phyloP scores from a whole-genome alignment of 2,113 vertebrate genomes.

The Centrocercus urophasianus region DNA sequence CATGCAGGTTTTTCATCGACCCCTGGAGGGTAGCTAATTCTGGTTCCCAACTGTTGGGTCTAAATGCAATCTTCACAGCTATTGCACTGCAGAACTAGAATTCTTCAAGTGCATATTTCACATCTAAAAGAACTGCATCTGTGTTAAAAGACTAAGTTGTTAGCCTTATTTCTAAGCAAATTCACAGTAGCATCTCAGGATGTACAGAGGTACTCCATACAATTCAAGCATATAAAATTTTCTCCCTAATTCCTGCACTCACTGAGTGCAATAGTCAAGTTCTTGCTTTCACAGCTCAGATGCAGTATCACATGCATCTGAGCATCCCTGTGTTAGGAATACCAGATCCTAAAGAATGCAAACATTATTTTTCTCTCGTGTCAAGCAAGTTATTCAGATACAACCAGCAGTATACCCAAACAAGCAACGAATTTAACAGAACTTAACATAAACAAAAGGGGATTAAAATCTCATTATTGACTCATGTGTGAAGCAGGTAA shows the following conservation, averaged over 20 bases:
- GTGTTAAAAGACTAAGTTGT: neutral
- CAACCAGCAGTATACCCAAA: neutral
- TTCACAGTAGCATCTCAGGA: neutral
- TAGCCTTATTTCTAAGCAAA: neutral
- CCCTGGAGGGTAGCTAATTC: neutral
- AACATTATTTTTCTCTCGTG: neutral
- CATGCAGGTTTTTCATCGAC: neutral
- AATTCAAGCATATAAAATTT: neutral
- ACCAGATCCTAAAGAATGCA: neutral
- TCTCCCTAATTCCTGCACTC: neutral
- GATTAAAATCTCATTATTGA: neutral
- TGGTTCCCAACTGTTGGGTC: neutral
- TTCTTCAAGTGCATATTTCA: neutral
- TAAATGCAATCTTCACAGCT: neutral
- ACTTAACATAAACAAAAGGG: neutral
- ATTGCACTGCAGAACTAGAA: neutral
- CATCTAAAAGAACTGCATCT: neutral
- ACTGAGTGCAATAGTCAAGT: fast-evolving
- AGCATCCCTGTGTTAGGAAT: neutral
- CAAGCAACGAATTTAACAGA: neutral
- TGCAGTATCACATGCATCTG: neutral
- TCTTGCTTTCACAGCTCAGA: neutral
- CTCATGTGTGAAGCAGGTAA: neutral
- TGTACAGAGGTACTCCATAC: neutral
- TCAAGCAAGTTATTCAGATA: neutral